Percentiles rank a stretch among this genome's conserved stretches.
These are phyloP conservation scores for Oreochromis tanganicae DNA, from an alignment of 2,113 vertebrate genomes.

Conservation along the genomic window DNA sequence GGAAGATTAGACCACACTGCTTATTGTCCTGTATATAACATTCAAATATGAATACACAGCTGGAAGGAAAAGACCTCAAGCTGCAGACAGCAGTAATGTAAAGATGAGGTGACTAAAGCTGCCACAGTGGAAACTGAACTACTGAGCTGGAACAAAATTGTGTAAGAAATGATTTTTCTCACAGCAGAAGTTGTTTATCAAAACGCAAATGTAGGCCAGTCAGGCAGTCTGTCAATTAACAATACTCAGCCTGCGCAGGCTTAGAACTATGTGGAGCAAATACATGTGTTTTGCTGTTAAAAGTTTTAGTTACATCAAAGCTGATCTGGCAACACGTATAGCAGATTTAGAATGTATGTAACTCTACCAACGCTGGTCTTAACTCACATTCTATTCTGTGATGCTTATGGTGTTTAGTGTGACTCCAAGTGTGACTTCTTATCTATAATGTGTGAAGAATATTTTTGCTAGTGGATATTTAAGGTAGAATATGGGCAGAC, in stretches of 20 bases:
- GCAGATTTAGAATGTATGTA: not conserved
- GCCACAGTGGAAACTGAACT: conserved; percentile 32
- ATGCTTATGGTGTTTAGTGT: not conserved
- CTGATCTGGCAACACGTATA: not conserved
- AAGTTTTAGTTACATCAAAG: not conserved
- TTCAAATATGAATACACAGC: not conserved
- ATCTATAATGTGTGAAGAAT: not conserved
- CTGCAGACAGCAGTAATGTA: conserved; percentile 12
- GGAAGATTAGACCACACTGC: not conserved
- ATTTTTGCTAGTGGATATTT: not conserved
- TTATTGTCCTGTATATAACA: not conserved
- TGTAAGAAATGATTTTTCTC: conserved; percentile 36
- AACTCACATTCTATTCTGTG: not conserved
- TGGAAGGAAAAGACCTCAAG: not conserved
- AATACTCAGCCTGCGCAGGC: not conserved
- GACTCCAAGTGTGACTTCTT: not conserved
- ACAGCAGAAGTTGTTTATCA: conserved; percentile 11
- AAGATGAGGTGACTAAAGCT: conserved; percentile 37
- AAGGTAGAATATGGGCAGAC: not conserved
- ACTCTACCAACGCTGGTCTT: not conserved
- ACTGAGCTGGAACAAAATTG: conserved; percentile 38
- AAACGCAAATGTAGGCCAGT: conserved; percentile 22
- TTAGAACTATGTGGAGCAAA: not conserved
- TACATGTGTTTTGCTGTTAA: not conserved
- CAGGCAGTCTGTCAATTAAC: conserved; percentile 8